phyloP scores from a whole-genome alignment of 1,140 invertebrate genomes.

The Drosophila mojavensis region DNA sequence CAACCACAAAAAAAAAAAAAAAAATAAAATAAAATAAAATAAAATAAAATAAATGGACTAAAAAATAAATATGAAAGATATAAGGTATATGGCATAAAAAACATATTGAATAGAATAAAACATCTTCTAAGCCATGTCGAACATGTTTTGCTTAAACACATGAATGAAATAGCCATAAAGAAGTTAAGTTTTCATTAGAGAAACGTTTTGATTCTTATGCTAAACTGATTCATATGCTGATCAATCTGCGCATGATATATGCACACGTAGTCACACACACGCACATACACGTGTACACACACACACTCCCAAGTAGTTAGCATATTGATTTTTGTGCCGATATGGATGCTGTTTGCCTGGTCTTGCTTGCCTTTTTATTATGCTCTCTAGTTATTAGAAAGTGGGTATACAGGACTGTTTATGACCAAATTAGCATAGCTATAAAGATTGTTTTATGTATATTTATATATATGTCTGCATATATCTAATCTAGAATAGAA shows the following conservation, averaged over 20 bases:
- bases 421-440: too few species aligned
- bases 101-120: slow-evolving; percentile 14
- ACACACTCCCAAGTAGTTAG: slow-evolving; percentile 15
- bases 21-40: background rate
- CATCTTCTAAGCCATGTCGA: slow-evolving; percentile 62
- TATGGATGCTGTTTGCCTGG: slow-evolving; percentile 25
- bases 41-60: background rate
- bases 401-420: background rate
- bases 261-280: slow-evolving; percentile 13
- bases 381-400: background rate
- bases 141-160: slow-evolving; percentile 66
- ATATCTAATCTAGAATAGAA: too few species aligned
- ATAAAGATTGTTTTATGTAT: too few species aligned
- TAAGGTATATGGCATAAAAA: background rate
- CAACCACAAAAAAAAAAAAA: background rate
- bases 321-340: slow-evolving; percentile 34
- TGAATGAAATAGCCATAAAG: slow-evolving; percentile 59
- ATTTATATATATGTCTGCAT: too few species aligned
- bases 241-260: slow-evolving; percentile 61
- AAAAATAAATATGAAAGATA: background rate
- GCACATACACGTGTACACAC: background rate
- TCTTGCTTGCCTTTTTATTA: slow-evolving; percentile 1
- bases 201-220: slow-evolving; percentile 80
- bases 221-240: slow-evolving; percentile 78
- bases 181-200: slow-evolving; percentile 72